These are phyloP conservation scores for Caenorhabditis doughertyi DNA, from an alignment of 2,888 invertebrate genomes.

Conservation along the genomic window DNA sequence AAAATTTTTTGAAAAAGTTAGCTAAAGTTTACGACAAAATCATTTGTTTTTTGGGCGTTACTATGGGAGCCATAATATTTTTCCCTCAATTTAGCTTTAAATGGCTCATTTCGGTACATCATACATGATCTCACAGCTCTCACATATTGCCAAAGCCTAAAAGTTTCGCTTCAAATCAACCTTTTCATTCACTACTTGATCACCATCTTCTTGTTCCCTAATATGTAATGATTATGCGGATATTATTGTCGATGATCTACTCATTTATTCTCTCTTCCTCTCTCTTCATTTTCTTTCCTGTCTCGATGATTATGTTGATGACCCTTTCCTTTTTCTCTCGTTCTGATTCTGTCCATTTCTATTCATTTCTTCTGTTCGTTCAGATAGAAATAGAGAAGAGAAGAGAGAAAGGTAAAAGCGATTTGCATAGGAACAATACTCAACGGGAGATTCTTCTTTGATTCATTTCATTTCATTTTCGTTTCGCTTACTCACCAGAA, in stretches of 20 bases:
- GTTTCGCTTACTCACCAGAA: background rate
- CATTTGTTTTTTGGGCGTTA: too few relatives aligned
- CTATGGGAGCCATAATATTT: too few relatives aligned
- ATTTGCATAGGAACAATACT: slow-evolving; percentile 51
- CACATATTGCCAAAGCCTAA: too few relatives aligned
- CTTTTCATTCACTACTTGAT: too few relatives aligned
- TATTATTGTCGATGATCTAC: slow-evolving; percentile 49
- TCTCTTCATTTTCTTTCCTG: background rate
- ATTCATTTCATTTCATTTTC: slow-evolving; percentile 15
- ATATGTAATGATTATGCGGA: slow-evolving; percentile 47
- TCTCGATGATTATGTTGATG: slow-evolving; percentile 50
- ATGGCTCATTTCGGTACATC: too few relatives aligned
- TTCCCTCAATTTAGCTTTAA: too few relatives aligned
- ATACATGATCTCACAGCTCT: too few relatives aligned
- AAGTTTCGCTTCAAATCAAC: too few relatives aligned
- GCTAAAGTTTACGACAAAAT: too few relatives aligned
- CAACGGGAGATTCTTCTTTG: slow-evolving; percentile 28
- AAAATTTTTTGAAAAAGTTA: too few relatives aligned
- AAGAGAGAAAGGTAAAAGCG: slow-evolving; percentile 9
- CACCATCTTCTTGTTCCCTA: background rate
- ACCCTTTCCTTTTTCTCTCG: slow-evolving; percentile 11
- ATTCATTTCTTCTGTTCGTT: slow-evolving; percentile 33
- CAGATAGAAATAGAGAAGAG: background rate
- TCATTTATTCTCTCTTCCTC: background rate
- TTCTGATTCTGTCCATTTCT: slow-evolving; percentile 17